phyloP scores from a whole-genome alignment of 2,888 invertebrate species.

The Deilephila porcellus region DNA sequence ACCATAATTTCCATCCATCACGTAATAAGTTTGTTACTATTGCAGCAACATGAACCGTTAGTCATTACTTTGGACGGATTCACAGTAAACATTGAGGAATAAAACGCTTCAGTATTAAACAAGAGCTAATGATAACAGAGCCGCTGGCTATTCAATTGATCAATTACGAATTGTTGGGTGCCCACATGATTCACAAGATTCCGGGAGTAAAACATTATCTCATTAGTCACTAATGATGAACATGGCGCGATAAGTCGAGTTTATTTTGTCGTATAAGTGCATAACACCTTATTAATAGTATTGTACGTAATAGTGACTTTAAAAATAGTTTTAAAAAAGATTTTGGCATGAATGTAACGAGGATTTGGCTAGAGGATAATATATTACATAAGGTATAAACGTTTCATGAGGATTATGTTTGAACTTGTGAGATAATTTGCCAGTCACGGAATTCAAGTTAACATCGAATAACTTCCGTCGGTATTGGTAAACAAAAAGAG shows the following conservation, averaged over 20 bases:
- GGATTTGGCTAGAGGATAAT: slow-evolving; percentile 7
- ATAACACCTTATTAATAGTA: slow-evolving; percentile 26
- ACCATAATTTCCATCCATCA: slow-evolving; percentile 5
- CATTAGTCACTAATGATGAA: slow-evolving; percentile 61
- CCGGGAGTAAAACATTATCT: slow-evolving; percentile 56
- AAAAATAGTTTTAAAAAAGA: slow-evolving; percentile 12
- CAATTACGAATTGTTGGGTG: slow-evolving; percentile 49
- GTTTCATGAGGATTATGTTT: neutral
- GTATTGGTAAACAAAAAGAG: neutral
- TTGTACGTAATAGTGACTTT: slow-evolving; percentile 12
- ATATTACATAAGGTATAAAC: neutral
- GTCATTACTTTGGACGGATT: neutral
- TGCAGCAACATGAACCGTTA: neutral
- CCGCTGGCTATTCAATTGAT: slow-evolving; percentile 34
- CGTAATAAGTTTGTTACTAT: neutral
- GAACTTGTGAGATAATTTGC: neutral
- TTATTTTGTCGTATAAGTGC: slow-evolving; percentile 27
- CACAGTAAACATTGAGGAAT: neutral
- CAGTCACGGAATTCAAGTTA: neutral
- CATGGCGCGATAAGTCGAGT: slow-evolving; percentile 46
- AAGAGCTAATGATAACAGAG: slow-evolving; percentile 44
- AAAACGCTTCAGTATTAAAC: slow-evolving; percentile 21
- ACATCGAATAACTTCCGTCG: neutral
- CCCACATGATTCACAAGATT: slow-evolving; percentile 61
- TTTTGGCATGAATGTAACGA: neutral